Evolutionary conservation across 2,113 vertebrate species (phyloP), one percentile per base, ranked within the genome.

Genomic region (Camelus dromedarius): DNA sequence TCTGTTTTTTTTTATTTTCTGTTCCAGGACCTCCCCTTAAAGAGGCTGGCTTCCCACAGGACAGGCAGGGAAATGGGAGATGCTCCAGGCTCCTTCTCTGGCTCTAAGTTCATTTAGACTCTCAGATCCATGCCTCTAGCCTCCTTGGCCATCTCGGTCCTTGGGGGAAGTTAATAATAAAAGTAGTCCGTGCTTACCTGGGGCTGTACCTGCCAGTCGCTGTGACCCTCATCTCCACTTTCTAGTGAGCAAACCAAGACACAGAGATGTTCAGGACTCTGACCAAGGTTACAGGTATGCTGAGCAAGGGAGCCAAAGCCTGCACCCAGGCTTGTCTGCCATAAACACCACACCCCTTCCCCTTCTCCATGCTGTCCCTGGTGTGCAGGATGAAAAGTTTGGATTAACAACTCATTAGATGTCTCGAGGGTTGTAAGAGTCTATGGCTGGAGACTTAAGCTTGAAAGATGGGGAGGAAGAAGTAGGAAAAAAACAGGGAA

Each of bases 401-500:
- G 9, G 24, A 16, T 67, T 60, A n/a, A 64, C 32, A 8, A 35
- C 64, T 35, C 46, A 24, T 64, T 52, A 18, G 24, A 10, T 24
- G 72, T 72, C 67, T 96, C 83, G 72, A 13, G 19, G 15, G 30
- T 38, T 64, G 32, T 69, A 20, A 46, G 19, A 20, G n/a, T 26
- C 85, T 42, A 5, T 42, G 76, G 35, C 22, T 24, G 35, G 58
- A 92, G 32, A n/a, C 26, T 70, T 38, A n/a, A 42, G 8, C 64
- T n/a, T 48, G 77, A 81, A 91, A 93, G n/a, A 77, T 48, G 38
- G 5, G 72, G 28, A 69, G 32, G 58, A 69, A 56, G 80, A 73
- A 81, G 73, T 38, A 18, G 66, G 38, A 42, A 72, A 48, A 54
- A 15, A 75, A 50, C 14, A 56, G 35, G 28, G 60, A 80, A 67